Evolutionary conservation across 2,797 vertebrate genomes (phyloP).

Genomic region (Dromococcyx pavoninus): DNA sequence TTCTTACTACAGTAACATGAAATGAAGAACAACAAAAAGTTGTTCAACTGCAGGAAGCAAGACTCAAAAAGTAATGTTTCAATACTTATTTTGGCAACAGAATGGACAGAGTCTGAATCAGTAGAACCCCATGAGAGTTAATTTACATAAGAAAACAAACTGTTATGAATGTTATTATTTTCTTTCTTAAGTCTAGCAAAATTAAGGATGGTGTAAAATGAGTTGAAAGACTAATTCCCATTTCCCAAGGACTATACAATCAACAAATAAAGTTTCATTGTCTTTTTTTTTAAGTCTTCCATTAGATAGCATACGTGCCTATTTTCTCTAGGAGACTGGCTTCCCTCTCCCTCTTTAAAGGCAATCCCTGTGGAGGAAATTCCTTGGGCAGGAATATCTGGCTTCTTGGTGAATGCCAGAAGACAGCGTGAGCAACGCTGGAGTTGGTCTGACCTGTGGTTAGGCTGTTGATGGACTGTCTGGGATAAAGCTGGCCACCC

Average conservation of each 20-base stretch:
- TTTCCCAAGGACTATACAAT: background rate
- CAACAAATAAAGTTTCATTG: background rate
- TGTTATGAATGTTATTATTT: background rate
- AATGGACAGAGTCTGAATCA: background rate
- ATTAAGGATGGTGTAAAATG: background rate
- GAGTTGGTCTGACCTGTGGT: slow-evolving; percentile 66
- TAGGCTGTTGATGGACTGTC: slow-evolving; percentile 57
- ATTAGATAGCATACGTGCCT: background rate
- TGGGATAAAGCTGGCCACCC: slow-evolving; percentile 65
- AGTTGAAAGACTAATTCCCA: background rate
- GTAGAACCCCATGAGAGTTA: background rate
- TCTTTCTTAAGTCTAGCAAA: background rate
- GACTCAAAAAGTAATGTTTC: background rate
- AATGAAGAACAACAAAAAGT: background rate
- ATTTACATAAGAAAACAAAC: background rate
- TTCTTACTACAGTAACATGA: background rate
- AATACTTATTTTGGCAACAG: background rate
- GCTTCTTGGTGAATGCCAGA: slow-evolving; percentile 9
- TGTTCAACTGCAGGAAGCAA: background rate
- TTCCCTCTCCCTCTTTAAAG: background rate
- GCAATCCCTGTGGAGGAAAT: slow-evolving; percentile 50
- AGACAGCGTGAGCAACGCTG: slow-evolving; percentile 31
- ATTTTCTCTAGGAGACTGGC: slow-evolving; percentile 37
- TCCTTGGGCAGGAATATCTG: slow-evolving; percentile 47
- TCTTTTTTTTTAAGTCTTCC: slow-evolving; percentile 2